phyloP scores from a whole-genome alignment of 2,113 vertebrate genomes.

The Tetrao urogallus region DNA sequence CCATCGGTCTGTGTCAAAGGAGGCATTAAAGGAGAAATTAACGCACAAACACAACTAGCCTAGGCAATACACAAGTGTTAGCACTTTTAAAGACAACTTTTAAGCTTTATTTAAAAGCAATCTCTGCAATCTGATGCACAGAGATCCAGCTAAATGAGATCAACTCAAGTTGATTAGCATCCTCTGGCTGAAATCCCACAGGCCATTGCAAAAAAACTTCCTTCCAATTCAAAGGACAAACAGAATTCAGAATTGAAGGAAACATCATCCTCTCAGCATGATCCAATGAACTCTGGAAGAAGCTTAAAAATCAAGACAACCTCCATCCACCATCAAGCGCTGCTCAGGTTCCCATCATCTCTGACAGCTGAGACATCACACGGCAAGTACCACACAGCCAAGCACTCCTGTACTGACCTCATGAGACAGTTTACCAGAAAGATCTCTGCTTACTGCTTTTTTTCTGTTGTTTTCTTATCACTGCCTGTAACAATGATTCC shows the following conservation, averaged over 20 bases:
- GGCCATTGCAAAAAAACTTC: background rate
- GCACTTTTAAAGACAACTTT: background rate
- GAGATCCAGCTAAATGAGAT: background rate
- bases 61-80: background rate
- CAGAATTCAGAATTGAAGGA: background rate
- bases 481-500: background rate
- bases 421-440: background rate
- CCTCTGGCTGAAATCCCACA: background rate
- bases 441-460: background rate
- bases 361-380: background rate
- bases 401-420: background rate
- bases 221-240: background rate
- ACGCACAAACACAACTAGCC: background rate
- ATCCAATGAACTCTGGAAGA: background rate
- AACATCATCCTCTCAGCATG: background rate
- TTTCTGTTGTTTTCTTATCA: background rate
- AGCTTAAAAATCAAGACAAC: background rate
- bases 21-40: no score
- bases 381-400: background rate
- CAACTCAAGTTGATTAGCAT: background rate
- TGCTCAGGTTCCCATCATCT: background rate
- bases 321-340: background rate
- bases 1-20: background rate
- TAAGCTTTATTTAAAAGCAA: background rate
- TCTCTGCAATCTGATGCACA: background rate